These are phyloP conservation scores for Nephrotoma flavescens DNA, from an alignment of 2,888 invertebrate genomes.

Conservation along the genomic window DNA sequence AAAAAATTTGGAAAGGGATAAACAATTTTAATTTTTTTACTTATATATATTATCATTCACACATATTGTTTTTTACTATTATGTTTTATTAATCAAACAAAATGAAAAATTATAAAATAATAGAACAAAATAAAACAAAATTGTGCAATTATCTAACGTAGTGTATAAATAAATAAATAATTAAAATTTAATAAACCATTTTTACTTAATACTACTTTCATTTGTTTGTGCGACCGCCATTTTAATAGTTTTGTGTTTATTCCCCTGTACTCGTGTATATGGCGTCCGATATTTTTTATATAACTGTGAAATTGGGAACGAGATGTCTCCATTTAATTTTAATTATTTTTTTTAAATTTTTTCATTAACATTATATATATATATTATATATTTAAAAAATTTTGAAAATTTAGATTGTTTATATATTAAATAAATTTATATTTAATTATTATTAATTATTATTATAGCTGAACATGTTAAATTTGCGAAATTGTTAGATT, in stretches of 20 bases:
- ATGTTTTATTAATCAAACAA: not conserved
- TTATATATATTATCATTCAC: not conserved
- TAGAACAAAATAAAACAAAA: not conserved
- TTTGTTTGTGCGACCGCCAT: not conserved
- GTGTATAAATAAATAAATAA: not conserved
- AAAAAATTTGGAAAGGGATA: not conserved
- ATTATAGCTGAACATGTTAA: constrained; percentile 5
- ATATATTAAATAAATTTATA: not conserved
- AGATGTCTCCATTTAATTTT: not conserved
- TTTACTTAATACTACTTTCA: not conserved
- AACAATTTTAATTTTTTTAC: not conserved
- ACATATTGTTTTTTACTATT: not conserved
- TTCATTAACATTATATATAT: not conserved
- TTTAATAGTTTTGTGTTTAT: not conserved
- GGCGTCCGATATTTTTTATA: not conserved
- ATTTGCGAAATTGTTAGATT: constrained; percentile 6
- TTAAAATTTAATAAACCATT: not conserved
- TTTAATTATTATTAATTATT: constrained; percentile 2
- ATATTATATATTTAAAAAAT: not conserved
- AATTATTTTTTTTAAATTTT: not conserved
- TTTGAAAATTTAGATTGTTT: constrained; percentile 2
- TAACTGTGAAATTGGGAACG: not conserved
- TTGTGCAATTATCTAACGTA: constrained; percentile 1
- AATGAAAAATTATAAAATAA: not conserved
- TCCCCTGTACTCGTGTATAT: not conserved